Percentiles rank a stretch among this genome's conserved stretches.
Conservation (phyloP, 2,797 vertebrate species). For the Cercopithecus petaurista region DNA sequence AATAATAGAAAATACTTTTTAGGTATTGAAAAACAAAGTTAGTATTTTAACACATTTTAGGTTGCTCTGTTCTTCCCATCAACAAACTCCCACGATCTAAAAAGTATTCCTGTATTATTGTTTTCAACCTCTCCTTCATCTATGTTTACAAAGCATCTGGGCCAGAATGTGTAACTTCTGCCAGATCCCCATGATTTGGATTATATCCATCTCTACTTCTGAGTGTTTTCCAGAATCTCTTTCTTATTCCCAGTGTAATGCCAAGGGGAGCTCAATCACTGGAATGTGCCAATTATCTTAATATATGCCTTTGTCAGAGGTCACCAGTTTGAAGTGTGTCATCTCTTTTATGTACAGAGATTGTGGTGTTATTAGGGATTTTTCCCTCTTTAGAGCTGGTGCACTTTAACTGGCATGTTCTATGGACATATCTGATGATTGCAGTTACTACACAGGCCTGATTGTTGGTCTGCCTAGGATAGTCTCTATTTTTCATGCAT, state of each 20-base stretch:
- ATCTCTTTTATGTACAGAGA: neutral
- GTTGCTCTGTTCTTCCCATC: neutral
- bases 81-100: neutral
- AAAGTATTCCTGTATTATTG: neutral
- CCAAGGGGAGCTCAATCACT: neutral
- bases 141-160: neutral
- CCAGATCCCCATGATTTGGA: neutral
- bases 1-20: neutral
- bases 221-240: neutral
- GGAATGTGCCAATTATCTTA: neutral
- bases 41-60: neutral
- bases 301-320: neutral
- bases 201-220: neutral
- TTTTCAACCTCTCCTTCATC: neutral
- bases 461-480: neutral
- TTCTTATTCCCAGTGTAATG: neutral
- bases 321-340: neutral
- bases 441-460: neutral
- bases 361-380: neutral
- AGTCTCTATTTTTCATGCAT: neutral
- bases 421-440: neutral
- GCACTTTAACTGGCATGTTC: neutral
- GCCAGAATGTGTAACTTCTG: neutral
- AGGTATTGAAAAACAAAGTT: neutral
- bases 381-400: neutral